Conservation (phyloP, 2,888 invertebrate species). For the Cephus pulcher region DNA sequence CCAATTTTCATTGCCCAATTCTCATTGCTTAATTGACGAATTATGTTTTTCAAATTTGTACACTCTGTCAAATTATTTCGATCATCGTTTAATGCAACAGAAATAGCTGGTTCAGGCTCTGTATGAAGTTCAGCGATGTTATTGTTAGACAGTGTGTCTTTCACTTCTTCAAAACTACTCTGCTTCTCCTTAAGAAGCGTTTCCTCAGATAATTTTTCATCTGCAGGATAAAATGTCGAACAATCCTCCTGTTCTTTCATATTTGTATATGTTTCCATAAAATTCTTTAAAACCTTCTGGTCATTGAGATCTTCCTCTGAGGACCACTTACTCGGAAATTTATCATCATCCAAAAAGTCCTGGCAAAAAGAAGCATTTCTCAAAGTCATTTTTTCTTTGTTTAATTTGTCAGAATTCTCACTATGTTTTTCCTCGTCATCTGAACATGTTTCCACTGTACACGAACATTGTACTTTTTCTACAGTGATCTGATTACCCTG, state of each 20-base stretch:
- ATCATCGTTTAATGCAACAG: background rate
- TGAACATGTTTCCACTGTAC: background rate
- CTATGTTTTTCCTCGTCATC: background rate
- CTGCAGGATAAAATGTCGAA: background rate
- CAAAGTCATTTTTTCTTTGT: background rate
- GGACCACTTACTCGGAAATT: background rate
- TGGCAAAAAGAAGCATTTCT: background rate
- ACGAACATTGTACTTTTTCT: background rate
- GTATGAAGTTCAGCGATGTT: background rate
- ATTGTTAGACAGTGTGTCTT: background rate
- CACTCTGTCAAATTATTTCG: background rate
- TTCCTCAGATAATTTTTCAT: background rate
- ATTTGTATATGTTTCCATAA: background rate
- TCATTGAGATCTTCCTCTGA: background rate
- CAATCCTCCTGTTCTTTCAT: background rate
- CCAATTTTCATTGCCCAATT: background rate
- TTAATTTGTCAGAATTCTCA: background rate
- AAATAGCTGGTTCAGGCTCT: background rate
- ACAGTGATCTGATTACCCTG: background rate
- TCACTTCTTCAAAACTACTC: background rate
- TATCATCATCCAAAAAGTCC: background rate
- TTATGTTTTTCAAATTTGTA: background rate
- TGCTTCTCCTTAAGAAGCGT: background rate
- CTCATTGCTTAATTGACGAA: background rate
- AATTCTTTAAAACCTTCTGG: background rate